phyloP scores from a whole-genome alignment of 2,797 vertebrate genomes.

The Enteromius afrohamiltoni region DNA sequence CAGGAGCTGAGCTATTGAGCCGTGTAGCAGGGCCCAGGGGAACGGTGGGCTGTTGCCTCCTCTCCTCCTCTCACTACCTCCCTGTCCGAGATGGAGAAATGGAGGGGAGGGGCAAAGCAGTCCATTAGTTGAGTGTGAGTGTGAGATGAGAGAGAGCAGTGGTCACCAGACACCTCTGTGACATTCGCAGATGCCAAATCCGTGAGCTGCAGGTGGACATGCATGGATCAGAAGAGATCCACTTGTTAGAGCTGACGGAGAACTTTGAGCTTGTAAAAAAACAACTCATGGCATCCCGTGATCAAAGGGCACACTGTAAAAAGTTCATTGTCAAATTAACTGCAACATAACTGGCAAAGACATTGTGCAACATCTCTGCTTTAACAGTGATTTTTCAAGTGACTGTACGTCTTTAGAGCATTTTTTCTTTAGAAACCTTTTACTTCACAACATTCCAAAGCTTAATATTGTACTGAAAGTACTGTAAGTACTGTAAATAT shows the following conservation, averaged over 20 bases:
- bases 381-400: not conserved
- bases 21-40: conserved; percentile 79
- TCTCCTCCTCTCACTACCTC: conserved; percentile 70
- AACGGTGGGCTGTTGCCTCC: conserved; percentile 77
- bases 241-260: conserved; percentile 49
- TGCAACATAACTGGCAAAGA: too few relatives aligned
- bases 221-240: conserved; percentile 29
- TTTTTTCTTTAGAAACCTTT: not conserved
- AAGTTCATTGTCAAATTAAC: not conserved
- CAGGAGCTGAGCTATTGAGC: conserved; percentile 74
- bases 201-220: conserved; percentile 46
- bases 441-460: not conserved
- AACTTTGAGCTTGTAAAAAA: not conserved
- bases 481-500: too few relatives aligned
- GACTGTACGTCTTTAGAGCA: not conserved
- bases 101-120: conserved; percentile 76
- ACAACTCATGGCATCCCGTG: not conserved
- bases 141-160: conserved; percentile 56
- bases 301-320: not conserved
- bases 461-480: not conserved
- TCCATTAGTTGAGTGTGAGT: conserved; percentile 66
- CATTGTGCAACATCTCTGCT: too few relatives aligned
- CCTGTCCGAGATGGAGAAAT: conserved; percentile 73
- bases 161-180: conserved; percentile 80
- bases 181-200: conserved; percentile 47